A percentile compares a stretch with the other conserved stretches of the same genome.
Conservation (phyloP, 2,113 vertebrate genomes). For the Oriolus oriolus region DNA sequence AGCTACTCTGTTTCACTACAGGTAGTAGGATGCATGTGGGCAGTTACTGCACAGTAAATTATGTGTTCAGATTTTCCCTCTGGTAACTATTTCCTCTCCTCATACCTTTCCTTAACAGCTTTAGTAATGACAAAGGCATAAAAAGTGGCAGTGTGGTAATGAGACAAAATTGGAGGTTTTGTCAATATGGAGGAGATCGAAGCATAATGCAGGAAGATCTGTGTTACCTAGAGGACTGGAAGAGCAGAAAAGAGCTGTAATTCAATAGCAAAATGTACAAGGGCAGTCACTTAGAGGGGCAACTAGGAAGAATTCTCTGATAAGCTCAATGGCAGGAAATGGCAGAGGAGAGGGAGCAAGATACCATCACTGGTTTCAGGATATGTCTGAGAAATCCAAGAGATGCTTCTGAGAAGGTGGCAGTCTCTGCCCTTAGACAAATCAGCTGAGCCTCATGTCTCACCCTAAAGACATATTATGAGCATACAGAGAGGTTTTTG, state of each 20-base stretch:
- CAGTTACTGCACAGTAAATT: not conserved
- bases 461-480: not conserved
- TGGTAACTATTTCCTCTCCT: not conserved
- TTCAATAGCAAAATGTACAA: not conserved
- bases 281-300: not conserved
- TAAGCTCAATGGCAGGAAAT: not conserved
- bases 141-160: conserved; percentile 21
- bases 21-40: not conserved
- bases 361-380: not conserved
- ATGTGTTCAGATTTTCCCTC: not conserved
- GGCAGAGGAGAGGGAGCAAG: not conserved
- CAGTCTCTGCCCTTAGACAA: not conserved
- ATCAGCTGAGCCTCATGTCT: not conserved
- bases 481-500: not conserved
- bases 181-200: conserved; percentile 1
- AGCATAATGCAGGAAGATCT: conserved; percentile 20
- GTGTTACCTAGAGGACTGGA: not conserved
- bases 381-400: not conserved
- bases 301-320: not conserved
- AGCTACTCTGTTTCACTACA: not conserved
- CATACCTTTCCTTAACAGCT: conserved; percentile 17
- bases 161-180: conserved; percentile 25
- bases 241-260: not conserved
- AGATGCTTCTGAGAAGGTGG: not conserved
- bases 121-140: conserved; percentile 33